Evolutionary conservation across 2,888 invertebrate species (phyloP).

Genomic region (Drosophila emarginata): DNA sequence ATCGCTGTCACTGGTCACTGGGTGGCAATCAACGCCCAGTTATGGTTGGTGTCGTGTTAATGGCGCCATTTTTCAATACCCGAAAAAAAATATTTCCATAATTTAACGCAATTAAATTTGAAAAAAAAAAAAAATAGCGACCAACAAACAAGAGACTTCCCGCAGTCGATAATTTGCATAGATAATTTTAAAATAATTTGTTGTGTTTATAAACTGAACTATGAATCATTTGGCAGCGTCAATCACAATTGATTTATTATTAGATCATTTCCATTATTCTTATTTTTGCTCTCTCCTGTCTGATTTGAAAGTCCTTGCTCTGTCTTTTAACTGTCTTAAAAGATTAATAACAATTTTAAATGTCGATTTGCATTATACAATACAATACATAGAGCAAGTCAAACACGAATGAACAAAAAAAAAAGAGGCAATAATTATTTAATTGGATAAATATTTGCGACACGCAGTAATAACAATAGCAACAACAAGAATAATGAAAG

Average conservation of each 20-base stretch:
- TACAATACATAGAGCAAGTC: constrained; percentile 1
- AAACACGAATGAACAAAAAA: constrained; percentile 1
- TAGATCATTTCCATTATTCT: constrained; percentile 45
- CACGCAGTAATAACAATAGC: constrained; percentile 52
- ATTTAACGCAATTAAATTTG: constrained; percentile 44
- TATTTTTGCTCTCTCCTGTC: constrained; percentile 14
- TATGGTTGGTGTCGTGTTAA: constrained; percentile 32
- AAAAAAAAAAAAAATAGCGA: constrained; percentile 5
- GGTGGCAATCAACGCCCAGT: constrained; percentile 43
- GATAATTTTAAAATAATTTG: constrained; percentile 23
- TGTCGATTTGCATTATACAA: constrained; percentile 64
- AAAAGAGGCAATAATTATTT: constrained; percentile 58
- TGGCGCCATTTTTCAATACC: constrained; percentile 35
- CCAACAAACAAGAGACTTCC: constrained; percentile 7
- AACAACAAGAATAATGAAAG: constrained; percentile 33
- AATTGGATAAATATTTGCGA: constrained; percentile 70
- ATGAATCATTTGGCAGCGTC: constrained; percentile 3
- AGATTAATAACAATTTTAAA: constrained; percentile 64
- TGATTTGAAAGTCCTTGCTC: constrained; percentile 45
- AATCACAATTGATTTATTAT: constrained; percentile 10
- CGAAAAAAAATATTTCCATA: constrained; percentile 24
- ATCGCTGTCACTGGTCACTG: constrained; percentile 20
- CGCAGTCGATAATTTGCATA: constrained; percentile 32
- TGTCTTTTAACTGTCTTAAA: constrained; percentile 60
- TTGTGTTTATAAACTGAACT: neutral